These are phyloP conservation scores for Morinoia aosen DNA, from an alignment of 2,888 invertebrate species.

Conservation along the genomic window DNA sequence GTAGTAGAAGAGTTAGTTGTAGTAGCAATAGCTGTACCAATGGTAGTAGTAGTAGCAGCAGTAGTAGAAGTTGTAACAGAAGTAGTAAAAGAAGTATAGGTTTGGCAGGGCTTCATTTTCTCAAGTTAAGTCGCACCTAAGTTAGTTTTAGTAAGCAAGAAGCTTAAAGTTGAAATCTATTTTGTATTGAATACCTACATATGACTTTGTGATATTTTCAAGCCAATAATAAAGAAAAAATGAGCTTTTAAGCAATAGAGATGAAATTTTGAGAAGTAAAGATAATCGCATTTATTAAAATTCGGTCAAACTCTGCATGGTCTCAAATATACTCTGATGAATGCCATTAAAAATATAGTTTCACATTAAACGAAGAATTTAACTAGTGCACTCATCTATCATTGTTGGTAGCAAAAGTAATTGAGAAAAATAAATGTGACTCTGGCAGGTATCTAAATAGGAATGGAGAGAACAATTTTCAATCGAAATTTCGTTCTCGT, in stretches of 20 bases:
- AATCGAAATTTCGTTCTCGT: background rate
- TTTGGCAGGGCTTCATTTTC: too few relatives aligned
- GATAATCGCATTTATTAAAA: background rate
- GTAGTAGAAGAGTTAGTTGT: too few relatives aligned
- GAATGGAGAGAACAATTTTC: background rate
- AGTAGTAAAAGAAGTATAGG: too few relatives aligned
- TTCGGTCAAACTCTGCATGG: background rate
- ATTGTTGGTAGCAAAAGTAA: background rate
- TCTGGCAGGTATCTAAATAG: background rate
- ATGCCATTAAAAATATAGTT: background rate
- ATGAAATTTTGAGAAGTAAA: background rate
- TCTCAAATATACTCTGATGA: background rate
- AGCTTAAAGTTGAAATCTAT: too few relatives aligned
- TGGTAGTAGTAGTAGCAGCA: too few relatives aligned
- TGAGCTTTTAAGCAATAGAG: background rate
- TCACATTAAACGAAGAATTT: background rate
- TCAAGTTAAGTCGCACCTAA: too few relatives aligned
- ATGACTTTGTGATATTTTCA: background rate
- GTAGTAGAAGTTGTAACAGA: too few relatives aligned
- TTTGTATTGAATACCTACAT: background rate
- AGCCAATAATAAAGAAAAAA: background rate
- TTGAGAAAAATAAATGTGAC: background rate
- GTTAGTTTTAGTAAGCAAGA: too few relatives aligned
- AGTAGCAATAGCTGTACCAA: too few relatives aligned
- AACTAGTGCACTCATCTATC: background rate